Conservation (phyloP, 2,113 vertebrate species). For the Petrocephalus zakoni region DNA sequence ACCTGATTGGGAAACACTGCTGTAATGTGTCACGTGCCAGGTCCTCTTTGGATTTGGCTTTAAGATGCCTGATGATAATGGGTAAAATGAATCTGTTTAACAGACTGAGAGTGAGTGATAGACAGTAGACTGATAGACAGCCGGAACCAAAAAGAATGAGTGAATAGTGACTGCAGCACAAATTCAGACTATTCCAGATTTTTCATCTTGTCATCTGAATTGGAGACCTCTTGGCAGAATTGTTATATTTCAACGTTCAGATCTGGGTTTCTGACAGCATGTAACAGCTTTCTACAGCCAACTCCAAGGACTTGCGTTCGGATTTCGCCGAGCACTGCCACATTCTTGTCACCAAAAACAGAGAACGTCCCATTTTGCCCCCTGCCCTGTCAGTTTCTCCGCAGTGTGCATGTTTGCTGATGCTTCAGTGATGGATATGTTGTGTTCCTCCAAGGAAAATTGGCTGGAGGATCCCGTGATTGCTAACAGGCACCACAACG, state of each 20-base stretch:
- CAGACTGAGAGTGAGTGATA: background rate
- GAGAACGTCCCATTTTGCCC: background rate
- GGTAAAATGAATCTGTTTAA: background rate
- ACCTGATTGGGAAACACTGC: background rate
- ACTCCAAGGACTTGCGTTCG: background rate
- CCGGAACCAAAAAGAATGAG: background rate
- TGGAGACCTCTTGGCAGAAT: background rate
- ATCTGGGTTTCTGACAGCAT: background rate
- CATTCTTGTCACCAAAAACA: background rate
- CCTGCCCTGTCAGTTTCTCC: background rate
- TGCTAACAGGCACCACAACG: background rate
- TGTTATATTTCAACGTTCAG: background rate
- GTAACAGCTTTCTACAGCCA: background rate
- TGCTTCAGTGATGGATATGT: background rate
- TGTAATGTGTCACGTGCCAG: background rate
- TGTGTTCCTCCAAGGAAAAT: background rate
- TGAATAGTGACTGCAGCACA: background rate
- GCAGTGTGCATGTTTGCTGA: background rate
- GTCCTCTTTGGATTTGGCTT: background rate
- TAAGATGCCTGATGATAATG: background rate
- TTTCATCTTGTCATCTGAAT: background rate
- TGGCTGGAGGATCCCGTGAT: background rate
- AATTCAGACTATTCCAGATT: background rate
- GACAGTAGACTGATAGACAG: background rate
- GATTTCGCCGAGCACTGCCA: background rate